These are phyloP conservation scores for Ennomos quercinarius DNA, from an alignment of 2,888 invertebrate species.

Conservation along the genomic window DNA sequence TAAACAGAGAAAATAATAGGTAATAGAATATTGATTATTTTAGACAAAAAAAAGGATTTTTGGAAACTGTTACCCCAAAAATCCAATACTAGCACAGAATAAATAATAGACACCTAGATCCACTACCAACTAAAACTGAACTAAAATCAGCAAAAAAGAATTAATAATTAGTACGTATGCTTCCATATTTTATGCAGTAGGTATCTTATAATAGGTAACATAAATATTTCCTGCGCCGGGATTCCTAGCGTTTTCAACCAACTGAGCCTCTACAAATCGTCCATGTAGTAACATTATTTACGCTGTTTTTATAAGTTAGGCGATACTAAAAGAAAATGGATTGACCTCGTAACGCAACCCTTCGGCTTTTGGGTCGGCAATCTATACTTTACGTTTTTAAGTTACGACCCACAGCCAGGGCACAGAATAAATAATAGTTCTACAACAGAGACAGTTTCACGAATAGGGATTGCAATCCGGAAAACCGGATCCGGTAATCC, in stretches of 20 bases:
- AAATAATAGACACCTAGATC: background rate
- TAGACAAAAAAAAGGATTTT: too few species aligned
- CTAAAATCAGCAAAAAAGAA: too few species aligned
- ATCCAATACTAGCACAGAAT: background rate
- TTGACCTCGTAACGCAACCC: slow-evolving; percentile 33
- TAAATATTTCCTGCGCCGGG: too few species aligned
- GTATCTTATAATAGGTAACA: too few species aligned
- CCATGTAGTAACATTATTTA: slow-evolving; percentile 15
- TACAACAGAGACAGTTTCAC: too few species aligned
- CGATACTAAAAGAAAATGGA: slow-evolving; percentile 35
- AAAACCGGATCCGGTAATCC: too few species aligned
- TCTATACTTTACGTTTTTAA: slow-evolving; percentile 42
- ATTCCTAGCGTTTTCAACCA: background rate
- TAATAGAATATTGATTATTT: too few species aligned
- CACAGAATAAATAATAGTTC: slow-evolving; percentile 35
- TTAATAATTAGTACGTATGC: too few species aligned
- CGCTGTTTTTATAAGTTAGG: slow-evolving; percentile 17
- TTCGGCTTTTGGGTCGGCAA: slow-evolving; percentile 31
- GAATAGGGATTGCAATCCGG: too few species aligned
- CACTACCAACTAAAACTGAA: too few species aligned
- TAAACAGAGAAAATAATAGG: slow-evolving; percentile 4
- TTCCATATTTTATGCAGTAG: too few species aligned
- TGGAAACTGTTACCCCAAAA: too few species aligned
- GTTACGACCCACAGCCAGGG: slow-evolving; percentile 41
- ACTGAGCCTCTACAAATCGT: slow-evolving; percentile 5